Percentiles rank a stretch among this genome's conserved stretches.
Conservation (phyloP, 1,140 invertebrate species). For the Drosophila oshimai region DNA sequence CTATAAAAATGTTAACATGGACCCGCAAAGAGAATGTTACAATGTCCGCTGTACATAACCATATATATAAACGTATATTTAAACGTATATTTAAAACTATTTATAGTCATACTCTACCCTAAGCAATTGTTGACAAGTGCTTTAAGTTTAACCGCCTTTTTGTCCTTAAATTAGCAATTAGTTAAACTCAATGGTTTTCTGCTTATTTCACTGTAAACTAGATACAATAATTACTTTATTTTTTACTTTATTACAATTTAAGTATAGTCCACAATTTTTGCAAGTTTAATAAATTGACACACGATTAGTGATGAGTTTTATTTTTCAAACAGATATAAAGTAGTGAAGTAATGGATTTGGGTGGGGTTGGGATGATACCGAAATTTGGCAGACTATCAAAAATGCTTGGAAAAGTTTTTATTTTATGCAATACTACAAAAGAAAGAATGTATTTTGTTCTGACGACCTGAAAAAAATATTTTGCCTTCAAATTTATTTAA, state of each 20-base stretch:
- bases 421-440: too few species aligned
- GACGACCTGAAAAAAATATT: too few species aligned
- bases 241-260: slow-evolving; percentile 23
- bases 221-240: slow-evolving; percentile 23
- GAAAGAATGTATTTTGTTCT: too few species aligned
- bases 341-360: too few species aligned
- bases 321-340: background rate
- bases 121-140: slow-evolving; percentile 76
- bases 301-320: background rate
- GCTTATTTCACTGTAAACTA: slow-evolving; percentile 33
- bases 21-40: slow-evolving; percentile 28
- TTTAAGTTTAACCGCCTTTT: slow-evolving; percentile 66
- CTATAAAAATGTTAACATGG: slow-evolving; percentile 63
- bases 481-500: too few species aligned
- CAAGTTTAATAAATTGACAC: slow-evolving; percentile 41
- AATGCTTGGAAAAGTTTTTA: too few species aligned
- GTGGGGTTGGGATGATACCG: too few species aligned
- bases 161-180: slow-evolving; percentile 51
- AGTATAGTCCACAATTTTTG: slow-evolving; percentile 32
- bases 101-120: slow-evolving; percentile 38
- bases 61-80: slow-evolving; percentile 32
- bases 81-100: slow-evolving; percentile 30
- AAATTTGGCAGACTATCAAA: too few species aligned
- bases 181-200: background rate
- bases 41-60: slow-evolving; percentile 38